A percentile compares a stretch with the other conserved stretches of the same genome.
Conservation (phyloP, 1,140 invertebrate genomes). For the Leptoteleia sp. region DNA sequence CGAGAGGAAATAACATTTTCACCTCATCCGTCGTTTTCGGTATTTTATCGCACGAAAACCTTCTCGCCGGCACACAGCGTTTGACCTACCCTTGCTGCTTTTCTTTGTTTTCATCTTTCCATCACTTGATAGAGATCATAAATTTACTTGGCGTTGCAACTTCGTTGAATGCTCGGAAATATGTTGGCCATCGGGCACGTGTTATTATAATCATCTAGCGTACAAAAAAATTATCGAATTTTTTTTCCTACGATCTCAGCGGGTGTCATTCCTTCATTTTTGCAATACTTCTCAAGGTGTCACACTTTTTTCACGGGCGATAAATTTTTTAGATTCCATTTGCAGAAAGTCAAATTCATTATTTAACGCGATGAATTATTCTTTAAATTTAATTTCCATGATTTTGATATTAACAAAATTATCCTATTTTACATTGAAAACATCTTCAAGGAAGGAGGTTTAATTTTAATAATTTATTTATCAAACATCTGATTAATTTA, state of each 20-base stretch:
- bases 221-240: slow-evolving; percentile 36
- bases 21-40: slow-evolving; percentile 54
- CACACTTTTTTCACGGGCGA: neutral
- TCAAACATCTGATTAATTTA: too few species aligned
- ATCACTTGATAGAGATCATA: slow-evolving; percentile 55
- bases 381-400: too few species aligned
- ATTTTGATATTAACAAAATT: too few species aligned
- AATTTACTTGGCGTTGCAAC: slow-evolving; percentile 33
- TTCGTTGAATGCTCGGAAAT: slow-evolving; percentile 34
- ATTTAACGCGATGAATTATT: too few species aligned
- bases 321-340: neutral
- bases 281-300: slow-evolving; percentile 2
- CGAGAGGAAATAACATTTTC: slow-evolving; percentile 47
- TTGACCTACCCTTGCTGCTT: slow-evolving; percentile 31
- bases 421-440: too few species aligned
- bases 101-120: slow-evolving; percentile 58
- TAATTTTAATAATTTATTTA: too few species aligned
- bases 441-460: too few species aligned
- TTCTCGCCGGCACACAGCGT: slow-evolving; percentile 8
- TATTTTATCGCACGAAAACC: slow-evolving; percentile 47
- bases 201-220: slow-evolving; percentile 42
- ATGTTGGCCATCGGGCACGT: slow-evolving; percentile 24
- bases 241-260: slow-evolving; percentile 3
- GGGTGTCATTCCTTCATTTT: neutral
- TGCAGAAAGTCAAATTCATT: too few species aligned